These are phyloP conservation scores for Apantesis nais DNA, from an alignment of 2,888 invertebrate genomes.

Conservation along the genomic window DNA sequence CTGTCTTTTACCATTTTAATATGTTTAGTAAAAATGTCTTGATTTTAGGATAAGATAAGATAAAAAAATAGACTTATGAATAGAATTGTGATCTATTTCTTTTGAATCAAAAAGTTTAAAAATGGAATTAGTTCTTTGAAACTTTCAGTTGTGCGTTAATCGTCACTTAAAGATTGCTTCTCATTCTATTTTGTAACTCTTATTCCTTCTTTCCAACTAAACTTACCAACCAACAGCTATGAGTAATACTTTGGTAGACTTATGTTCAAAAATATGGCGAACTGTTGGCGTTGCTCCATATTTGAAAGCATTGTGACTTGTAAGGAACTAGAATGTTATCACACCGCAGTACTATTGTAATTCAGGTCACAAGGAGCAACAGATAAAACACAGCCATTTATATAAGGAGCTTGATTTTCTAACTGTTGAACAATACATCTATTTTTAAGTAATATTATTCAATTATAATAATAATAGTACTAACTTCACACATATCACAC, in stretches of 20 bases:
- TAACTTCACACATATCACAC: too few species aligned
- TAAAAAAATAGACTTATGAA: too few species aligned
- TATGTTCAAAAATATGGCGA: conserved; percentile 7
- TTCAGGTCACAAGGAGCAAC: background rate
- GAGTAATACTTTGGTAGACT: conserved; percentile 16
- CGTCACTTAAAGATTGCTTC: too few species aligned
- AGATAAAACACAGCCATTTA: background rate
- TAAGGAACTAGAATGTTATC: conserved; percentile 19
- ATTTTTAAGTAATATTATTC: too few species aligned
- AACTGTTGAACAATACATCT: background rate
- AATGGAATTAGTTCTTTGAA: too few species aligned
- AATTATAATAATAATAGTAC: too few species aligned
- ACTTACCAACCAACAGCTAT: background rate
- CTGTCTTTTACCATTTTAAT: background rate
- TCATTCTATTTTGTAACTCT: background rate
- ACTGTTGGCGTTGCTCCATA: conserved; percentile 27
- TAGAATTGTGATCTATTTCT: too few species aligned
- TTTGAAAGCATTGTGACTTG: conserved; percentile 23
- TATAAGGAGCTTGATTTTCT: background rate
- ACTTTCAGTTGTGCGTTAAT: too few species aligned
- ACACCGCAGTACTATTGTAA: background rate
- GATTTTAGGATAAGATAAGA: too few species aligned
- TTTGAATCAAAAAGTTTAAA: too few species aligned
- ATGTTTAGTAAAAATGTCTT: too few species aligned
- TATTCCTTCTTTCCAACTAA: background rate